Conservation (phyloP, 2,113 vertebrate genomes). For the Clarias macrocephalus region DNA sequence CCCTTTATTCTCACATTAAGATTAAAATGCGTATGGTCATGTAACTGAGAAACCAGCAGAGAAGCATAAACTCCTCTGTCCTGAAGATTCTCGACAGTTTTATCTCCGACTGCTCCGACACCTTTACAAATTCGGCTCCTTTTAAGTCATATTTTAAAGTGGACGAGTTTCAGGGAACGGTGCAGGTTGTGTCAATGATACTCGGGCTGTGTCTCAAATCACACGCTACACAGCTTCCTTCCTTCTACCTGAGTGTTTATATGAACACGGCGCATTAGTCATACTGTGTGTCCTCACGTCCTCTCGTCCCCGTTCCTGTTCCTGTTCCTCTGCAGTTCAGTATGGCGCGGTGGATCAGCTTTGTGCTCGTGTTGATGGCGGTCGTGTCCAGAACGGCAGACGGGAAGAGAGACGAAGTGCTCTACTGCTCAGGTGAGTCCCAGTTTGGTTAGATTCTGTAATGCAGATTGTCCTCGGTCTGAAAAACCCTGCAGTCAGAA, state of each 20-base stretch:
- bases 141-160: neutral
- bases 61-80: neutral
- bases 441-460: neutral
- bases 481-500: neutral
- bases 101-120: no score
- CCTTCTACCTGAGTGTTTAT: neutral
- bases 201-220: neutral
- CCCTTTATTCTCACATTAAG: neutral
- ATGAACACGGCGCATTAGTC: neutral
- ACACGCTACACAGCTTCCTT: neutral
- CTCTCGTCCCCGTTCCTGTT: neutral
- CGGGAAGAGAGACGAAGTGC: constrained; percentile 61
- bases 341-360: constrained; percentile 61
- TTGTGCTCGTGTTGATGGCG: constrained; percentile 55
- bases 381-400: constrained; percentile 47
- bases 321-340: constrained; percentile 25
- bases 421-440: constrained; percentile 72
- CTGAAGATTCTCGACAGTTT: neutral
- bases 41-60: neutral
- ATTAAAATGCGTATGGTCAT: neutral
- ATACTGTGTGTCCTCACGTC: neutral
- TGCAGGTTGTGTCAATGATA: neutral
- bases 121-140: no score
- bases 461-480: neutral
- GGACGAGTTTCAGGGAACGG: neutral